These are phyloP conservation scores for Aricia agestis DNA, from an alignment of 1,140 invertebrate genomes.

Conservation along the genomic window DNA sequence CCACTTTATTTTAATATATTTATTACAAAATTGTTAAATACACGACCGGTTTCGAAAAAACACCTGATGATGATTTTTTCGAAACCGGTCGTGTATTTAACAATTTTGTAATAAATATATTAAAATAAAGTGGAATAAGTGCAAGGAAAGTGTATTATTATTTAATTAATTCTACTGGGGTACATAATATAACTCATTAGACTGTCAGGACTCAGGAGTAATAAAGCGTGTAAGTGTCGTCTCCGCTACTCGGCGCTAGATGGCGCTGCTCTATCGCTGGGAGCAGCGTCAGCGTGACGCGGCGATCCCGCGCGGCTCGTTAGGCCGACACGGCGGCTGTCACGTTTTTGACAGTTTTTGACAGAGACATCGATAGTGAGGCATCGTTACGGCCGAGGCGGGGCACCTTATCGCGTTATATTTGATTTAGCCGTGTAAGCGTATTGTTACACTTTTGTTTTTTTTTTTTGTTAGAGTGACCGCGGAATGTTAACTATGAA, in stretches of 20 bases:
- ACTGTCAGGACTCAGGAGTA: too few species aligned
- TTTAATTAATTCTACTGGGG: too few species aligned
- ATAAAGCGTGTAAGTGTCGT: neutral
- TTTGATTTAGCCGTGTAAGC: constrained; percentile 60
- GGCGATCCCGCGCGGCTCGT: constrained; percentile 56
- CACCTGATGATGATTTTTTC: too few species aligned
- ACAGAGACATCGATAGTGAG: constrained; percentile 71
- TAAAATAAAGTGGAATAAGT: too few species aligned
- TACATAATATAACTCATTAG: too few species aligned
- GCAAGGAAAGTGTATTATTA: too few species aligned
- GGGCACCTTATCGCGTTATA: constrained; percentile 55
- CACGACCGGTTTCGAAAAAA: too few species aligned
- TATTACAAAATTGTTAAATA: too few species aligned
- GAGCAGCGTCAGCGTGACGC: constrained; percentile 54
- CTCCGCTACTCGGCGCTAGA: constrained; percentile 48
- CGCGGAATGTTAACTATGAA: constrained; percentile 17
- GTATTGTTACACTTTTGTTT: constrained; percentile 56
- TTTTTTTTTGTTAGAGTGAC: constrained; percentile 41
- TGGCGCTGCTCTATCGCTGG: constrained; percentile 46
- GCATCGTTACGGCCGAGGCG: constrained; percentile 60
- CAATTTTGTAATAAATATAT: too few species aligned
- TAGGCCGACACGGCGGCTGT: constrained; percentile 67
- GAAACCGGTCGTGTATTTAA: too few species aligned
- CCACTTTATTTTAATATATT: too few species aligned
- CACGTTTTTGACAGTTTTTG: constrained; percentile 72